These are phyloP conservation scores for Aricia artaxerxes DNA, from an alignment of 2,888 invertebrate genomes.

Conservation along the genomic window DNA sequence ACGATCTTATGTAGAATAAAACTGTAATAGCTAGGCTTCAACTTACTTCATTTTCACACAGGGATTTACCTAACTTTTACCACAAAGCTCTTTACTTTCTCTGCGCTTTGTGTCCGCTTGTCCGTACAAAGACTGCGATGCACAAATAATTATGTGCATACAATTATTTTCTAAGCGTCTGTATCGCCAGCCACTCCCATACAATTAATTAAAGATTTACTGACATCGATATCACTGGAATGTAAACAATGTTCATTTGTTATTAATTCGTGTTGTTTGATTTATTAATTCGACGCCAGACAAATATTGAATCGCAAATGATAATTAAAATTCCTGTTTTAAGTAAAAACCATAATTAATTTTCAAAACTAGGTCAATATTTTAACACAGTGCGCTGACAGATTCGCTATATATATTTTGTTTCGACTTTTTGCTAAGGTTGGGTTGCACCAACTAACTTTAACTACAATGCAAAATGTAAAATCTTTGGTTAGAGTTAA, in stretches of 20 bases:
- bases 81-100: constrained; percentile 47
- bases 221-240: constrained; percentile 40
- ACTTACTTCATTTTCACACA: constrained; percentile 35
- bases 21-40: constrained; percentile 24
- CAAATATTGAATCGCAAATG: background rate
- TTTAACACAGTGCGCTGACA: background rate
- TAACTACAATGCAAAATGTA: too few species aligned
- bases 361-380: background rate
- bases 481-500: too few species aligned
- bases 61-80: constrained; percentile 37
- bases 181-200: constrained; percentile 45
- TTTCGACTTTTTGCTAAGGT: too few species aligned
- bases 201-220: constrained; percentile 43
- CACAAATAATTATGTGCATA: constrained; percentile 79
- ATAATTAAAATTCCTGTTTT: constrained; percentile 2
- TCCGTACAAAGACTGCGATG: constrained; percentile 68
- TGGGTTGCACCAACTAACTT: too few species aligned
- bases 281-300: constrained; percentile 33
- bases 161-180: constrained; percentile 72
- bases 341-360: background rate
- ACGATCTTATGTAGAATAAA: background rate
- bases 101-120: constrained; percentile 63
- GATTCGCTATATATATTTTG: background rate
- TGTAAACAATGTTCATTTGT: constrained; percentile 41
- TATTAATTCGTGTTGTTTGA: constrained; percentile 35